phyloP scores from a whole-genome alignment of 2,113 vertebrate species.

The Syngnathus floridae region DNA sequence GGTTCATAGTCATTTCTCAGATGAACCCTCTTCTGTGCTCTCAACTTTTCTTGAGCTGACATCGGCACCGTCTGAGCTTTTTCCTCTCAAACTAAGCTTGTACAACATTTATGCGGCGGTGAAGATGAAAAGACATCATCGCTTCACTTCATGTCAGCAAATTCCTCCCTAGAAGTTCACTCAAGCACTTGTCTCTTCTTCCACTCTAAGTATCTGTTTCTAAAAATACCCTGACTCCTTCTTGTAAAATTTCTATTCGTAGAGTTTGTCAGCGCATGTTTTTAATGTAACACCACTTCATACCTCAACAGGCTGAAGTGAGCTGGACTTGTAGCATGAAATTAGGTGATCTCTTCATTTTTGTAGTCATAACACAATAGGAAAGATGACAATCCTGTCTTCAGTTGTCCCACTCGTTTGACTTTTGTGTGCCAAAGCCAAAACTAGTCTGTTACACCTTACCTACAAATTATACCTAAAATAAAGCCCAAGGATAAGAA shows the following conservation, averaged over 20 bases:
- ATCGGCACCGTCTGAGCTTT: conserved; percentile 38
- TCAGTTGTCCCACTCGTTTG: neutral
- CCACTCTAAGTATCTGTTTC: conserved; percentile 25
- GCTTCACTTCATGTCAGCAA: conserved; percentile 26
- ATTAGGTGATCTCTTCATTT: neutral
- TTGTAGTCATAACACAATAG: neutral
- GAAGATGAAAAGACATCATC: conserved; percentile 55
- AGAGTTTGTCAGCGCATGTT: neutral
- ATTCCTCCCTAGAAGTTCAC: conserved; percentile 42
- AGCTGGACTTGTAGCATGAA: neutral
- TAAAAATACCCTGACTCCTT: neutral
- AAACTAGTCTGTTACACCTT: neutral
- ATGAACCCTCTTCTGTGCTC: conserved; percentile 39
- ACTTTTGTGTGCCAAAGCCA: neutral
- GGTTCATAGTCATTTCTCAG: conserved; percentile 56
- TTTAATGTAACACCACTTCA: neutral
- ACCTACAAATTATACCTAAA: neutral
- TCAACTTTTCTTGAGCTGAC: conserved; percentile 49
- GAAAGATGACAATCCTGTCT: neutral
- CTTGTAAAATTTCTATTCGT: neutral
- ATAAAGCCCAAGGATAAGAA: conserved; percentile 1
- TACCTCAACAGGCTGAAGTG: neutral
- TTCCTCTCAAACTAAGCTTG: conserved; percentile 46
- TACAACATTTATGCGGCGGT: conserved; percentile 38
- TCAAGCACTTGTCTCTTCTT: conserved; percentile 24